These are phyloP conservation scores for Alca torda DNA, from an alignment of 2,797 vertebrate genomes.

Conservation along the genomic window DNA sequence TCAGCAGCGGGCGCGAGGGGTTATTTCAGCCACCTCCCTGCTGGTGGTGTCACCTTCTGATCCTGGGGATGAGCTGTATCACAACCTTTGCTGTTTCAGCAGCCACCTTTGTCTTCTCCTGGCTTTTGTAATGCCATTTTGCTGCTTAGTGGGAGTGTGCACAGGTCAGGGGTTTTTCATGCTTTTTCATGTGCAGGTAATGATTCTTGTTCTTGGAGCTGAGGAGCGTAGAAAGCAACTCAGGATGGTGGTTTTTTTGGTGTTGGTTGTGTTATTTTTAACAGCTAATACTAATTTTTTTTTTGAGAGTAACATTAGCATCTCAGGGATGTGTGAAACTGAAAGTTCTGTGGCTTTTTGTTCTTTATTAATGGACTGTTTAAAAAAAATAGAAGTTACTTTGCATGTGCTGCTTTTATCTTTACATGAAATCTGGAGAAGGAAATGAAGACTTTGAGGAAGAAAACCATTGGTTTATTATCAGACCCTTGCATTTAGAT, in stretches of 20 bases:
- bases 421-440: not conserved
- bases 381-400: not conserved
- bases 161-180: not conserved
- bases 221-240: not conserved
- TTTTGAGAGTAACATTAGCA: not conserved
- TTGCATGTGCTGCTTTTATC: not conserved
- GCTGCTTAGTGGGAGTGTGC: not conserved
- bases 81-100: not conserved
- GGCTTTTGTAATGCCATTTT: not conserved
- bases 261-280: not conserved
- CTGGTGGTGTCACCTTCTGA: conserved; percentile 27
- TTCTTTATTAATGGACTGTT: not conserved
- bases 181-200: not conserved
- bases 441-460: conserved; percentile 4
- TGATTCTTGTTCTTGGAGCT: not conserved
- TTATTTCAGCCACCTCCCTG: conserved; percentile 32
- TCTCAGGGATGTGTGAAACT: not conserved
- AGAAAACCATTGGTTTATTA: not conserved
- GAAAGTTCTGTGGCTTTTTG: not conserved
- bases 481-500: not conserved
- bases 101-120: not conserved
- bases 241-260: not conserved
- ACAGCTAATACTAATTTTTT: not conserved
- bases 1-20: not conserved
- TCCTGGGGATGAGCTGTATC: not conserved